Conservation (phyloP, 2,113 vertebrate genomes). For the Malurus cyaneus region DNA sequence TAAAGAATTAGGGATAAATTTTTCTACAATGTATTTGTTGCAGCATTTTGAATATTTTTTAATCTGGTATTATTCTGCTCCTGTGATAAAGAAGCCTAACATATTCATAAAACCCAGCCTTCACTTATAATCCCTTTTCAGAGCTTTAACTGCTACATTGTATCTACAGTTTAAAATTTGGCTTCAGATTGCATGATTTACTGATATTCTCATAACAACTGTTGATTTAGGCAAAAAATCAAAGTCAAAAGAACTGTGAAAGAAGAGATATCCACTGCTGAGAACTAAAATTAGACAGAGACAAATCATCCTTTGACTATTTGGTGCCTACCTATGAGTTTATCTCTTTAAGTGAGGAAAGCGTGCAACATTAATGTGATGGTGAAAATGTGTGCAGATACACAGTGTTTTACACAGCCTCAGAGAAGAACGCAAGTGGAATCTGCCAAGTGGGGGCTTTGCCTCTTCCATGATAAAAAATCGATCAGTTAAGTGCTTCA, state of each 20-base stretch:
- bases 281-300: background rate
- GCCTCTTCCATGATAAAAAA: background rate
- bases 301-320: background rate
- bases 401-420: background rate
- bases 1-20: background rate
- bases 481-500: background rate
- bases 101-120: background rate
- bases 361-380: background rate
- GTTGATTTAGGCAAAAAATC: background rate
- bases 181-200: background rate
- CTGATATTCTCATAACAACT: background rate
- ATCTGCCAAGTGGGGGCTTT: background rate
- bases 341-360: fast-evolving
- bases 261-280: background rate
- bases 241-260: background rate
- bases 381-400: background rate
- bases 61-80: background rate
- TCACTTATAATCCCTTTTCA: background rate
- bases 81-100: background rate
- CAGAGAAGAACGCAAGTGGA: background rate
- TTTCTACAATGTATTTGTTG: background rate
- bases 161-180: background rate
- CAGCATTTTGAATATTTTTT: background rate
- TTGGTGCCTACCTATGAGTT: background rate
- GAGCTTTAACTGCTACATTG: background rate